Percentiles rank a stretch among this genome's conserved stretches.
Evolutionary conservation across 2,113 vertebrate genomes (phyloP).

Genomic region (Paraplagusia blochii): DNA sequence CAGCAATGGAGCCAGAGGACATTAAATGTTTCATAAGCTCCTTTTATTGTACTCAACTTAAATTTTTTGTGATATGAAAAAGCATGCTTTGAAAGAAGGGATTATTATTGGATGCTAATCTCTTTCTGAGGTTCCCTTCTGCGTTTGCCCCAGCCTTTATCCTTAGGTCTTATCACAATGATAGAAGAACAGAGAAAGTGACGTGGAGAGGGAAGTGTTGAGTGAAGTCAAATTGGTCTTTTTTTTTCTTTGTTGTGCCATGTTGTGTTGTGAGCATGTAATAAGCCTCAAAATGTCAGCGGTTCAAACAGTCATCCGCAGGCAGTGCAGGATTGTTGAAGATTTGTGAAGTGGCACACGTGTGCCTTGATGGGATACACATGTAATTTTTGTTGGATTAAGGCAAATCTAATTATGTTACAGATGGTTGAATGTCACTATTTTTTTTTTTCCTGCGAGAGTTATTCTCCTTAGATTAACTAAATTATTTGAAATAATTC

Average conservation of each 20-base stretch:
- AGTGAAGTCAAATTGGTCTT: conserved; percentile 54
- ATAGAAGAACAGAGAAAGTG: conserved; percentile 56
- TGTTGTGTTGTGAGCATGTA: conserved; percentile 66
- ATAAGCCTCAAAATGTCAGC: conserved; percentile 72
- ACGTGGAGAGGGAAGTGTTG: conserved; percentile 43
- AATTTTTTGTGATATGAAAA: conserved; percentile 79
- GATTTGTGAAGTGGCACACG: conserved; percentile 49
- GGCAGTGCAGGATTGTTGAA: conserved; percentile 55
- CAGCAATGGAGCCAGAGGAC: conserved; percentile 58
- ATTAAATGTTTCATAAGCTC: conserved; percentile 76
- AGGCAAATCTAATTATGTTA: conserved; percentile 28
- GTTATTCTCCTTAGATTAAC: conserved; percentile 24
- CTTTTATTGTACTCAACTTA: conserved; percentile 68
- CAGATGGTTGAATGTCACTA: conserved; percentile 16
- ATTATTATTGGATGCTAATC: conserved; percentile 77
- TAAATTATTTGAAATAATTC: conserved; percentile 15
- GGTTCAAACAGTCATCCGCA: conserved; percentile 66
- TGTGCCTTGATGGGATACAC: conserved; percentile 47
- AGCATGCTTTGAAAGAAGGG: conserved; percentile 66
- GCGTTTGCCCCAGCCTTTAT: conserved; percentile 60
- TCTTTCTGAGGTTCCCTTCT: conserved; percentile 53
- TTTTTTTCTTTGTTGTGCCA: conserved; percentile 62
- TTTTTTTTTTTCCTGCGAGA: conserved; percentile 14
- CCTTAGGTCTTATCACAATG: conserved; percentile 62
- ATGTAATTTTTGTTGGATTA: conserved; percentile 50